phyloP scores from a whole-genome alignment of 92 coral and sea anemone species.

The Umimayanthus kanabou region DNA sequence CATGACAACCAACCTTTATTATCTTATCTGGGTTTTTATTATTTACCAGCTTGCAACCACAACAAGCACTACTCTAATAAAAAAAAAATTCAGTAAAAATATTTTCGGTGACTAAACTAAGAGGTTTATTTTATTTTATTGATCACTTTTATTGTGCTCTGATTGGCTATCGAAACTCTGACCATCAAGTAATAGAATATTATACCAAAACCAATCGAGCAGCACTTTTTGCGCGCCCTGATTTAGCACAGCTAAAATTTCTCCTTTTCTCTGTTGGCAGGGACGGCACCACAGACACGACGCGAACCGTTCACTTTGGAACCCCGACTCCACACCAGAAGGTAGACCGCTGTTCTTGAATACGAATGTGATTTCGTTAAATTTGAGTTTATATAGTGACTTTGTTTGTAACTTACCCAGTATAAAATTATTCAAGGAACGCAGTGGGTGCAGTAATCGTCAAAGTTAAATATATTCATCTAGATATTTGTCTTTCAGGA shows the following conservation, averaged over 20 bases:
- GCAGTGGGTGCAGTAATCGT: not conserved
- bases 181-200: not conserved
- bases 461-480: not conserved
- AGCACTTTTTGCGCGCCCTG: not conserved
- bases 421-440: not conserved
- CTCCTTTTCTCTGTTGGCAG: constrained; percentile 40
- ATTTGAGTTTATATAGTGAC: not conserved
- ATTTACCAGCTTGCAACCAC: no score
- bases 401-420: not conserved
- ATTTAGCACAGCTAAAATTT: not conserved
- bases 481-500: constrained; percentile 58
- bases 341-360: constrained; percentile 38
- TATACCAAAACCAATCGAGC: not conserved
- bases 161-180: no score
- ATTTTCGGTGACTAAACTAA: no score
- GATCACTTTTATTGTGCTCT: no score
- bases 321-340: constrained; percentile 77
- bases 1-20: no score
- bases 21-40: no score
- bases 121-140: no score
- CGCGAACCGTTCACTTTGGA: constrained; percentile 94
- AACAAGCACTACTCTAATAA: no score
- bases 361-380: not conserved
- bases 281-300: constrained; percentile 95
- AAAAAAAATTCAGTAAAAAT: no score